Base-by-base conservation (phyloP, 2,113 vertebrate species). In the Cochlearius cochlearius region DNA sequence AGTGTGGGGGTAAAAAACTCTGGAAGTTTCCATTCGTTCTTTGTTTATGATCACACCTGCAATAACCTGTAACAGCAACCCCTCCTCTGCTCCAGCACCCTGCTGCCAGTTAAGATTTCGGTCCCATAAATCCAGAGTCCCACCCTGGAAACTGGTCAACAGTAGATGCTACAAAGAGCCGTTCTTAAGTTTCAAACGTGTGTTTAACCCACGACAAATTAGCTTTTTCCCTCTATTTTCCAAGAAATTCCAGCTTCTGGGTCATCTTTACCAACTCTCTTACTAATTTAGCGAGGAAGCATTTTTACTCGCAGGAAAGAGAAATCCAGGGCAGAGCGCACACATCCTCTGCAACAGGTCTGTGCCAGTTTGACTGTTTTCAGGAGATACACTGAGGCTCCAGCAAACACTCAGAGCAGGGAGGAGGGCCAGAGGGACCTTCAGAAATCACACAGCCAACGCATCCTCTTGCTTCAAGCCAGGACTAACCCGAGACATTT, bases 231-330 rank as follows among this genome's bases (percentile, higher is more conserved):
- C 79, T 95, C 64, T 92, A 25, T 95, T 86, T 86, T 84, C 90
- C 82, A 88, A 91, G 92, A 69, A 77, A 75, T 71, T 94, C 43
- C 95, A 95, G 95, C 79, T 83, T 84, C 83, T 93, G 78, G 72
- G 83, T 80, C 90, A 90, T 89, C 90, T 90, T 93, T 90, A 77
- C 62, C 82, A 83, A 59, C 88, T 79, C 64, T 67, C 75, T 95
- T 77, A 84, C 50, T 93, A 93, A 90, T 32, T 84, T 90, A 93
- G 94, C 4, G 25, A 91, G 94, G 88, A 88, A 76, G 60, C 55
- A 32, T 64, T 97, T 95, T 94, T 89, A 55, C 72, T 72, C 1
- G 26, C 88, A 93, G 95, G 23, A 90, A 91, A 84, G 79, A 90
- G 88, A 69, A 86, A 39, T 13, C 64, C 53, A 90, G 86, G 72